Evolutionary conservation across 2,888 invertebrate genomes (phyloP), one percentile per base, ranked within the genome.

Genomic region (Celastrina argiolus): DNA sequence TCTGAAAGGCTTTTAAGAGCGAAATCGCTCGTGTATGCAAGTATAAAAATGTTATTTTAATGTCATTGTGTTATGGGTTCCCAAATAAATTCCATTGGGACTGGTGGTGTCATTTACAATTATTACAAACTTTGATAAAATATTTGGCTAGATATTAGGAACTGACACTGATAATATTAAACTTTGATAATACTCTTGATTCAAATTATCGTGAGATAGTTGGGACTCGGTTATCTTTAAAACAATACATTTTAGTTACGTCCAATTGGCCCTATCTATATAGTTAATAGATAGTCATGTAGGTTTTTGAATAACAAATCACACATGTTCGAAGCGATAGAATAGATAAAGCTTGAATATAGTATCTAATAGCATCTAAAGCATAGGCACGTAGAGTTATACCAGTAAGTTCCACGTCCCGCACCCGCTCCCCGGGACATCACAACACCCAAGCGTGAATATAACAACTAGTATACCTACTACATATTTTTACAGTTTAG

Each of bases 121-220:
- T 34, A 18, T 12, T 16, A 34, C 10, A 45, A 8, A 22, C 6
- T 8, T 61, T 39, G 1, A 61, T 18, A 39, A 39, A 36, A 39
- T 39, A 39, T 61, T 39, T 39, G 61, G 39, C 61, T 61, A 61
- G 14, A 22, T 39, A 39, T 39, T 39, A 61, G 61, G 39, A 61
- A 61, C 61, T 61, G 36, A 39, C 36, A 34, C 36, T 59, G 34
- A 59, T 14, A 39, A 34, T 18, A 18, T 39, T n/a, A 16, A 51
- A 31, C n/a, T 22, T 39, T 36, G 7, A 61, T 39, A 61, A 14
- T 61, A 16, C 18, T 12, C 7, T 14, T 45, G 6, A 12, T 4
- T 51, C 18, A 51, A 22, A 51, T 10, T 51, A 51, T 51, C 45
- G 22, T 18, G 18, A 45, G 2, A 10, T n/a, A 18, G 8, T 8